These are phyloP conservation scores for Iselma pallidipennis DNA, from an alignment of 2,888 invertebrate genomes.

Conservation along the genomic window DNA sequence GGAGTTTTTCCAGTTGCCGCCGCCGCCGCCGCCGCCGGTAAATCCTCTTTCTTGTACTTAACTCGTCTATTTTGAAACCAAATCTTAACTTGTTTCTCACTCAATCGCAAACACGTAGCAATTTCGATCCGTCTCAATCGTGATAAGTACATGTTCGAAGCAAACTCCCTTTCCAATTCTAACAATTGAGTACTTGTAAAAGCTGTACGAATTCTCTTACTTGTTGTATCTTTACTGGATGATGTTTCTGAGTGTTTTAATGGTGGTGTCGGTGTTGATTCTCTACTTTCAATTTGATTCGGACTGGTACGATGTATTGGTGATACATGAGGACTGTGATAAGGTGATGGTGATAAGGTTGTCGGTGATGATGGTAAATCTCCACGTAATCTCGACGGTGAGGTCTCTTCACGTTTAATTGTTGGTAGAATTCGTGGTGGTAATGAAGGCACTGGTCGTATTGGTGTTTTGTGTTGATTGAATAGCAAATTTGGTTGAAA, in stretches of 20 bases:
- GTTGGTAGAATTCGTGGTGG: conserved; percentile 45
- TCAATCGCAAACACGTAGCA: conserved; percentile 82
- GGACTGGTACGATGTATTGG: conserved; percentile 30
- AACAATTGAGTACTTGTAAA: conserved; percentile 89
- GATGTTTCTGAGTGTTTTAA: conserved; percentile 55
- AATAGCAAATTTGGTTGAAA: conserved; percentile 53
- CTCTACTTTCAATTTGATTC: conserved; percentile 55
- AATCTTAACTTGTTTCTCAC: conserved; percentile 94
- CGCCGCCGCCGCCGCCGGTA: too few relatives aligned
- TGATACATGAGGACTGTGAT: conserved; percentile 30
- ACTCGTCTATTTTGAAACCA: conserved; percentile 96
- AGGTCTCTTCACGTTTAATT: conserved; percentile 14
- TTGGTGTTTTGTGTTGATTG: conserved; percentile 39
- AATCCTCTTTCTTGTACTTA: conserved; percentile 89
- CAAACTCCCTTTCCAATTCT: conserved; percentile 87
- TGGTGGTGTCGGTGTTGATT: conserved; percentile 63
- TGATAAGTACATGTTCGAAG: conserved; percentile 88
- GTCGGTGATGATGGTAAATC: conserved; percentile 35
- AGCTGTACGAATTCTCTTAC: conserved; percentile 89
- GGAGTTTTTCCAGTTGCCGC: conserved; percentile 24
- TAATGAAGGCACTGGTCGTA: conserved; percentile 48
- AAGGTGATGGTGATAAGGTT: conserved; percentile 32
- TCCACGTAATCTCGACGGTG: conserved; percentile 3
- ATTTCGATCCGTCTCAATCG: conserved; percentile 89
- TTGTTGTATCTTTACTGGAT: conserved; percentile 65